phyloP scores from a whole-genome alignment of 35 echinoderm and acorn worm genomes.

The Diadema setosum region DNA sequence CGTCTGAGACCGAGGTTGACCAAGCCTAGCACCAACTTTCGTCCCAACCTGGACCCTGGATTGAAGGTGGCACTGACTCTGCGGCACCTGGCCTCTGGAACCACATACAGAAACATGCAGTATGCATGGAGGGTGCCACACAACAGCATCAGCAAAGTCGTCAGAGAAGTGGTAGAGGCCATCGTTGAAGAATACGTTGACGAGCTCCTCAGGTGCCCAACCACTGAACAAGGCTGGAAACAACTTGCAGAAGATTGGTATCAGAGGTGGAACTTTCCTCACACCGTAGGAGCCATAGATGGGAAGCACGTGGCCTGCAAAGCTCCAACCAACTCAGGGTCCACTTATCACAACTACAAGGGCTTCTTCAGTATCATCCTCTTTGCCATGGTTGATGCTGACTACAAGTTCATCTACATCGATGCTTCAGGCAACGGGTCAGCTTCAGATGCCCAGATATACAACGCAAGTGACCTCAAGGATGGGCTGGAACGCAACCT shows the following conservation, averaged over 20 bases:
- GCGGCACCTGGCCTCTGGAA: constrained; percentile 21
- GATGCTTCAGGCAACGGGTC: not conserved
- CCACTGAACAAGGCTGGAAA: not conserved
- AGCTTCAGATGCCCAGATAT: constrained; percentile 28
- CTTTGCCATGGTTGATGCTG: constrained; percentile 29
- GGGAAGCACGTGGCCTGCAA: constrained; percentile 63
- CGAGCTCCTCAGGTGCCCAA: constrained; percentile 40
- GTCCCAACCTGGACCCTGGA: not conserved
- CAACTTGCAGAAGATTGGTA: not conserved
- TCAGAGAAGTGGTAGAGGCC: constrained; percentile 40
- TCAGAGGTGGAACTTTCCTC: constrained; percentile 70
- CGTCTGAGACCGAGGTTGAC: not conserved
- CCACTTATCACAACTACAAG: constrained; percentile 16
- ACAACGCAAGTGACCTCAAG: constrained; percentile 32
- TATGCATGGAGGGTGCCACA: constrained; percentile 28
- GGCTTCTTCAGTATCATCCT: constrained; percentile 16
- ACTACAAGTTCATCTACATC: constrained; percentile 24
- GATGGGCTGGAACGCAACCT: constrained; percentile 12
- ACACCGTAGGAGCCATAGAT: constrained; percentile 52
- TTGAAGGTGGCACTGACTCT: constrained; percentile 35
- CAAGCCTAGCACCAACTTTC: not conserved
- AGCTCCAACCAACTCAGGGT: not conserved
- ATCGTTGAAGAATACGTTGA: constrained; percentile 40
- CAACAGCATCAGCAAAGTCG: constrained; percentile 29
- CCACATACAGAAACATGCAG: constrained; percentile 39